These are phyloP conservation scores for Papilio polyxenes DNA, from an alignment of 1,140 invertebrate genomes.

Conservation along the genomic window DNA sequence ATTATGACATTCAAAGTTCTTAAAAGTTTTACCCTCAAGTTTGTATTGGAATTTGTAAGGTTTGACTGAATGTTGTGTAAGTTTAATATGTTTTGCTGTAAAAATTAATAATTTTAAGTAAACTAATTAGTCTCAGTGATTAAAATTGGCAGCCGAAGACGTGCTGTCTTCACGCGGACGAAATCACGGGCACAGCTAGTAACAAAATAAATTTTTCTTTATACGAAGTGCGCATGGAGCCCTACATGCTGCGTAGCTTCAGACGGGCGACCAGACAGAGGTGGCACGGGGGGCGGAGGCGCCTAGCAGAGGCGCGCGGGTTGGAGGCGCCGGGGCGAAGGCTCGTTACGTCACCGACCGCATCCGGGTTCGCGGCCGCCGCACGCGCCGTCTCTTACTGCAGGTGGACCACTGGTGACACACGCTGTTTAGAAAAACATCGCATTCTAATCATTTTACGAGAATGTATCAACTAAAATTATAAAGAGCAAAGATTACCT, in stretches of 20 bases:
- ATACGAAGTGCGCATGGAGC: constrained; percentile 16
- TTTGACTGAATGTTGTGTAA: too few species aligned
- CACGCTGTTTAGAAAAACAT: constrained; percentile 16
- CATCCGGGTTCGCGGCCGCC: constrained; percentile 77
- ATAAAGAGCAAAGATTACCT: neutral
- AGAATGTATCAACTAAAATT: neutral
- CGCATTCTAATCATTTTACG: neutral
- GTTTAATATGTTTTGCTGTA: too few species aligned
- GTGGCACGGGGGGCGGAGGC: constrained; percentile 44
- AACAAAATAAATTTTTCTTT: neutral
- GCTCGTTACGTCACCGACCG: constrained; percentile 71
- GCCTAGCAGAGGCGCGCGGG: constrained; percentile 36
- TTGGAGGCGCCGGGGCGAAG: constrained; percentile 56
- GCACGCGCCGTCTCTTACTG: constrained; percentile 56
- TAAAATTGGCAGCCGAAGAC: too few species aligned
- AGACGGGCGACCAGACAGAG: constrained; percentile 70
- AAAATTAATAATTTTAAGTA: too few species aligned
- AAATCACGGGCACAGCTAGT: too few species aligned
- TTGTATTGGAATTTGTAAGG: too few species aligned
- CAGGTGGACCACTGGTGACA: constrained; percentile 44
- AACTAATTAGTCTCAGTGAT: too few species aligned
- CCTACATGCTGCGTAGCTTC: constrained; percentile 26
- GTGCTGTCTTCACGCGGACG: too few species aligned
- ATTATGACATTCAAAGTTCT: too few species aligned
- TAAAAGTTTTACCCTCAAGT: too few species aligned